Evolutionary conservation across 2,888 invertebrate species (phyloP), one percentile per base, ranked within the genome.

Genomic region (Furcula furcula): DNA sequence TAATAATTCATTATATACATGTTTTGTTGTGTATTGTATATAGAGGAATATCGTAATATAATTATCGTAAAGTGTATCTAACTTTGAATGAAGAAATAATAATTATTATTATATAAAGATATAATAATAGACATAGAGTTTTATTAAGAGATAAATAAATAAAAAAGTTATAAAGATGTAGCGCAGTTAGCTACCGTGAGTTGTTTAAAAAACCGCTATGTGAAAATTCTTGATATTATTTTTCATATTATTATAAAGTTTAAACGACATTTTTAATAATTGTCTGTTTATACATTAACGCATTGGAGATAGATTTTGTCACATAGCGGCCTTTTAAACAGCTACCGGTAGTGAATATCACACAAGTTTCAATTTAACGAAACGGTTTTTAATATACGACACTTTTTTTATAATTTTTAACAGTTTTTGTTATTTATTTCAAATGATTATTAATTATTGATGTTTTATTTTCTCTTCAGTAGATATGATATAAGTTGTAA

Each of bases 361-460:
- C 83, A 80, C 75, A 69, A 70, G 68, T 80, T 81, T 75, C 71
- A 68, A 73, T 76, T 70, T 67, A 74, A 55, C 35, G 74, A 66
- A 74, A 73, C 77, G 40, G 57, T 69, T 78, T 73, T 62, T 55
- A 23, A 65, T 10, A 66, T 78, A 80, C 72, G 76, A 67, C 59
- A 36, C 65, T 76, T 79, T 67, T 74, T 81, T 81, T 79, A 79
- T 82, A 84, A 78, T 85, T 73, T n/a, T 85, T 84, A 87, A 84
- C 85, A 83, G 75, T 82, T 84, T 86, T 79, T 87, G 88, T 88
- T 88, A 88, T 88, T 88, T 88, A 88, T 88, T 88, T 87, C 81
- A 88, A 86, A 87, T 85, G 87, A 87, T 85, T 86, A 86, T 86
- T 75, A 86, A 85, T 80, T 83, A 84, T 80, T 76, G 75, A 80